Base-by-base conservation (phyloP, 2,888 invertebrate species). In the Eurytoma adleriae region DNA sequence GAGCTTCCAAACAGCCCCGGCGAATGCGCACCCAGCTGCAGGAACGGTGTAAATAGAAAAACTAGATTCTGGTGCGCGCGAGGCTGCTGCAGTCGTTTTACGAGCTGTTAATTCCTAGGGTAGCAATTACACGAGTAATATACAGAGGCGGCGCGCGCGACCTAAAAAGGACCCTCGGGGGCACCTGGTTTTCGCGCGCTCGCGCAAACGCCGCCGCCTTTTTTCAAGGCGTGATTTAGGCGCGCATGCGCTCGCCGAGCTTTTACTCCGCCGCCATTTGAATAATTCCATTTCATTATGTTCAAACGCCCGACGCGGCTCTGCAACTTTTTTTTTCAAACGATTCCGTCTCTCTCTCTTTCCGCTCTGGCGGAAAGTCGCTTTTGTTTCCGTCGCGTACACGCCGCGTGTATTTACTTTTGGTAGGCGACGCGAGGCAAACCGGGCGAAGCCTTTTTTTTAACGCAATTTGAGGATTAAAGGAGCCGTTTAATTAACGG, bases 101-200 rank as follows among this genome's bases (percentile, higher is more conserved):
- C 71, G 71, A 78, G 67, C 71, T 72, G 66, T 67, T 72, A 72
- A 78, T 72, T 61, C 71, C 56, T 16, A 59, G 64, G 71, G 56
- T 62, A 64, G 72, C 64, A 78, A 78, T 78, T 78, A 78, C 50
- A 52, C 72, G 30, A 57, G 61, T 48, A 20, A 20, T 27, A 24
- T 14, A 24, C 24, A 16, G 20, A 0, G 18, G 62, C 10, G 20
- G 50, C 20, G 16, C 16, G 13, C 12, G 68, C 27, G 52, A 59
- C 27, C 50, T 54, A 40, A 62, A 62, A 69, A 67, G 50, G 62
- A 40, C 10, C 62, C 62, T 40, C 40, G 30, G 62, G 27, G 62
- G 40, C 40, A 16, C 10, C 61, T 27, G 16, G 27, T 27, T 18
- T 14, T 27, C 62, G 40, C 62, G 62, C 27, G 30, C 54, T 14